A percentile compares a stretch with the other conserved stretches of the same genome.
phyloP scores from a whole-genome alignment of 1,140 invertebrate genomes.

The Vanessa atalanta region DNA sequence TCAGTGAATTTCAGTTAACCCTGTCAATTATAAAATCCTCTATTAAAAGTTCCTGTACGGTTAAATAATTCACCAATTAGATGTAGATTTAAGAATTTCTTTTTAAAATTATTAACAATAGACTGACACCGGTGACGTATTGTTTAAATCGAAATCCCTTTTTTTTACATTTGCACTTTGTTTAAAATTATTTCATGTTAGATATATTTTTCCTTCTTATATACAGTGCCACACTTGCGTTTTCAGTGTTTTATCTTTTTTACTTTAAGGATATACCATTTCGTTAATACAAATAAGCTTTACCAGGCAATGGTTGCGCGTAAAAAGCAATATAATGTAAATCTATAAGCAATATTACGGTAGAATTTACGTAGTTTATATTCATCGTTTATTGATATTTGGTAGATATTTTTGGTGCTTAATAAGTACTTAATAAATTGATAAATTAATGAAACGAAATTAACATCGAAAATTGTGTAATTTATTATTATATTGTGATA shows the following conservation, averaged over 20 bases:
- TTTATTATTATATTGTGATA: conserved; percentile 60
- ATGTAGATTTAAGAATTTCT: conserved; percentile 20
- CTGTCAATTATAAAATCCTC: conserved; percentile 71
- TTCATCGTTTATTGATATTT: conserved; percentile 61
- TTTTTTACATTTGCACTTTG: neutral
- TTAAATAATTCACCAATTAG: conserved; percentile 34
- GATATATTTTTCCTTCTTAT: neutral
- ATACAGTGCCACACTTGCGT: neutral
- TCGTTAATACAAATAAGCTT: conserved; percentile 27
- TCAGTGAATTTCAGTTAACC: conserved; percentile 69
- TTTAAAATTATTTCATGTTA: neutral
- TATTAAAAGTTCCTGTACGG: conserved; percentile 56
- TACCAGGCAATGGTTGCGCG: conserved; percentile 62
- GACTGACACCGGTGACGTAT: conserved; percentile 13
- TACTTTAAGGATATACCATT: conserved; percentile 9
- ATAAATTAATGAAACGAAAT: conserved; percentile 62
- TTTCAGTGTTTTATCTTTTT: conserved; percentile 13
- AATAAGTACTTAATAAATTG: conserved; percentile 62
- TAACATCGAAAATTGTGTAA: conserved; percentile 72
- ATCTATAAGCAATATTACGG: conserved; percentile 73
- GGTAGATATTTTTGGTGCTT: conserved; percentile 76
- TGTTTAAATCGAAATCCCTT: conserved; percentile 2
- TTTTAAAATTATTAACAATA: conserved; percentile 14
- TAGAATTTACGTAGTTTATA: conserved; percentile 63
- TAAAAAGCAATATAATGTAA: conserved; percentile 76